Conservation (phyloP, 2,888 invertebrate species). For the Luffia ferchaultella region DNA sequence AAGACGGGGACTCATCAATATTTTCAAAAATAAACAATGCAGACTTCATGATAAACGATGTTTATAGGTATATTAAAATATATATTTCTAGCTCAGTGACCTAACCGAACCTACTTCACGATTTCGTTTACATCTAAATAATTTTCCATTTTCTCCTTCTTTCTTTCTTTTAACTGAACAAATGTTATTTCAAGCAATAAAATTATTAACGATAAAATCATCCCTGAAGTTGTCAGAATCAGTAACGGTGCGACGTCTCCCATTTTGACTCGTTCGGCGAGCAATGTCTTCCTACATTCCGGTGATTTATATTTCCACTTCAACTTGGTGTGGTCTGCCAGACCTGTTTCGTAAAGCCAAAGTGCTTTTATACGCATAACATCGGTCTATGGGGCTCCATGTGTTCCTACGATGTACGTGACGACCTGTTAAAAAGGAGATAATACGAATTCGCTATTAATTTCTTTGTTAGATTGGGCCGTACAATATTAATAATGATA, state of each 20-base stretch:
- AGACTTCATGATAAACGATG: too few species aligned
- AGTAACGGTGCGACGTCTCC: slow-evolving; percentile 36
- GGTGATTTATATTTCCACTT: slow-evolving; percentile 28
- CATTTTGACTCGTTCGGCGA: slow-evolving; percentile 43
- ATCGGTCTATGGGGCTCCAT: slow-evolving; percentile 33
- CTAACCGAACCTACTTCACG: too few species aligned
- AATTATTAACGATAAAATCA: slow-evolving; percentile 26
- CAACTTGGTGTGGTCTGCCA: slow-evolving; percentile 27
- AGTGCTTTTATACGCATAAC: slow-evolving; percentile 27
- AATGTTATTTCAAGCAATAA: slow-evolving; percentile 34
- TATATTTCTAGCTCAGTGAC: too few species aligned
- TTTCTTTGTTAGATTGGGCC: too few species aligned
- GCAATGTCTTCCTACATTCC: slow-evolving; percentile 35
- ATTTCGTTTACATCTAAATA: too few species aligned
- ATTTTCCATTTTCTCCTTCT: too few species aligned
- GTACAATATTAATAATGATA: neutral
- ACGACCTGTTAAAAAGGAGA: slow-evolving; percentile 21
- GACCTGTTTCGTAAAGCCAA: slow-evolving; percentile 39
- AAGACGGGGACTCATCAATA: too few species aligned
- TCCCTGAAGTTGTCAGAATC: slow-evolving; percentile 24
- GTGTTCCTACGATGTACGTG: slow-evolving; percentile 32
- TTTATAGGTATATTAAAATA: too few species aligned
- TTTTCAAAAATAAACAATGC: too few species aligned
- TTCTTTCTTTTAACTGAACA: too few species aligned
- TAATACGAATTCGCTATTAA: neutral